Conservation (phyloP, 2,113 vertebrate genomes). For the Neopipo cinnamomea region DNA sequence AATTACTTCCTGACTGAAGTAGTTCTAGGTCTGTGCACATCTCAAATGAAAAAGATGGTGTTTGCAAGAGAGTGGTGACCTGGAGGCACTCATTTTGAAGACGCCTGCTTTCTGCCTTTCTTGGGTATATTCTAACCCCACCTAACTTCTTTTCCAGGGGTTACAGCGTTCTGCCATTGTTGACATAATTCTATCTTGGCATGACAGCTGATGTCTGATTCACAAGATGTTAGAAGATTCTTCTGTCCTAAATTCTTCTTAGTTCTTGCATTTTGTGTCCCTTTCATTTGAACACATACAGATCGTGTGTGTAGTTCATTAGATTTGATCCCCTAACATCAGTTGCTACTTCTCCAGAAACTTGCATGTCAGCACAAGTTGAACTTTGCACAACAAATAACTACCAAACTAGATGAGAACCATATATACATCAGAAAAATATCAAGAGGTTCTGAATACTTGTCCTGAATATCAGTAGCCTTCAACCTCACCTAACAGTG, state of each 20-base stretch:
- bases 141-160: neutral
- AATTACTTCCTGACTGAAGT: neutral
- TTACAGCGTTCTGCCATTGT: neutral
- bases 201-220: neutral
- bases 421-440: neutral
- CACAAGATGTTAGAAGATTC: neutral
- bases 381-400: neutral
- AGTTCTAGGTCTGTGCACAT: neutral
- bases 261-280: neutral
- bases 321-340: neutral
- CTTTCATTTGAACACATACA: neutral
- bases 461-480: neutral
- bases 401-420: neutral
- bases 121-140: neutral
- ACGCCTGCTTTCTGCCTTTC: neutral
- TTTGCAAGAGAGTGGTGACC: neutral
- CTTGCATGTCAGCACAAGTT: neutral
- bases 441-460: conserved; percentile 24
- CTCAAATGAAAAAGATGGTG: neutral
- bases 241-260: neutral
- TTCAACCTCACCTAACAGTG: neutral
- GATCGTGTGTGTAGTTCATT: rapidly evolving
- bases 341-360: neutral
- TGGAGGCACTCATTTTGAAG: neutral
- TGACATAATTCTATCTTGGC: neutral